Evolutionary conservation across 2,113 vertebrate species (phyloP).

Genomic region (Cisticola juncidis): DNA sequence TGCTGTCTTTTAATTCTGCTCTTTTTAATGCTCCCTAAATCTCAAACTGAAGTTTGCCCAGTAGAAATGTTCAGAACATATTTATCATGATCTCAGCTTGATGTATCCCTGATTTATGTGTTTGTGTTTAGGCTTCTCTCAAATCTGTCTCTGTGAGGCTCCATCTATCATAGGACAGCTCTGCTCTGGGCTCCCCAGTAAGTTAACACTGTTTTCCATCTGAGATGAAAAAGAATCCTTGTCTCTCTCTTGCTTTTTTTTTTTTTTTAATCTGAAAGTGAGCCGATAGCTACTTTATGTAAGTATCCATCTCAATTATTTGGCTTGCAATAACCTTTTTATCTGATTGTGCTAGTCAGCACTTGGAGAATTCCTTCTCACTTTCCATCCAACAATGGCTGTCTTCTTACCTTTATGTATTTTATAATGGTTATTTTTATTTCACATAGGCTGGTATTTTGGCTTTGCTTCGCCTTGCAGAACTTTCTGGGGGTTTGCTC

Average conservation of each 20-base stretch:
- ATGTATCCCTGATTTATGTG: conserved; percentile 67
- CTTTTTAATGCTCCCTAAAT: conserved; percentile 21
- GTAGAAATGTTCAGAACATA: conserved; percentile 54
- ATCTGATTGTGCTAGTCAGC: not conserved
- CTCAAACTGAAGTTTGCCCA: conserved; percentile 42
- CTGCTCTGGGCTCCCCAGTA: conserved; percentile 10
- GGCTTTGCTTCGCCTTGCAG: not conserved
- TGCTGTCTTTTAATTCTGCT: conserved; percentile 61
- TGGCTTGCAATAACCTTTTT: not conserved
- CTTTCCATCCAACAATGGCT: not conserved
- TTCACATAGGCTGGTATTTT: not conserved
- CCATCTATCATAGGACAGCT: conserved; percentile 45
- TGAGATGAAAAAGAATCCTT: not conserved
- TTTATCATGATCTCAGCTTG: conserved; percentile 67
- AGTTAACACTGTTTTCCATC: not conserved
- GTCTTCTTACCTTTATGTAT: not conserved
- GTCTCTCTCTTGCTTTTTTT: not conserved
- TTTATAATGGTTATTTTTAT: not conserved
- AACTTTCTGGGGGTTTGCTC: not conserved
- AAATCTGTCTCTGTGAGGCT: conserved; percentile 40
- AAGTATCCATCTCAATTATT: not conserved
- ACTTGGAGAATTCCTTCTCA: not conserved
- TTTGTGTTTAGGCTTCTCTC: conserved; percentile 53
- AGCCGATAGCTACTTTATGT: not conserved
- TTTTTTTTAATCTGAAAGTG: not conserved